Evolutionary conservation across 2,888 invertebrate genomes (phyloP).

Genomic region (Polia nebulosa): DNA sequence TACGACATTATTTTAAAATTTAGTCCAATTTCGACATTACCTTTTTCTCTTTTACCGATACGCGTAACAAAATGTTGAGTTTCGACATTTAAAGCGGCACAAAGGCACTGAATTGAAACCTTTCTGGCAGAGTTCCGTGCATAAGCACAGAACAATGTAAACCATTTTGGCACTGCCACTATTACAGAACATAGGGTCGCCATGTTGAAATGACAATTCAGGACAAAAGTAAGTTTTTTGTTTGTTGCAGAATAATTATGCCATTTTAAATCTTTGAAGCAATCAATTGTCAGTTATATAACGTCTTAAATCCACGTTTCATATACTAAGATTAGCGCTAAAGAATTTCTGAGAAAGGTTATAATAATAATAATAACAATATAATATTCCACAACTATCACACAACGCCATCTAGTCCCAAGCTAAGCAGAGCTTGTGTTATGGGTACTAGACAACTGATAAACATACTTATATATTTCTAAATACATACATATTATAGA

Average conservation of each 20-base stretch:
- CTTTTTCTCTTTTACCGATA: constrained; percentile 20
- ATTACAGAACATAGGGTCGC: constrained; percentile 33
- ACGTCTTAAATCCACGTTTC: too few species aligned
- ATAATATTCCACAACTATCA: too few species aligned
- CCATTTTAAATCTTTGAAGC: too few species aligned
- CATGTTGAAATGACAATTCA: background rate
- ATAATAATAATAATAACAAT: too few species aligned
- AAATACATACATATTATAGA: too few species aligned
- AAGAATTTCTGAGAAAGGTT: too few species aligned
- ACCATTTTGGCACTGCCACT: constrained; percentile 52
- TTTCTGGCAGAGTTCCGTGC: constrained; percentile 39
- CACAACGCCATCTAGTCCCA: too few species aligned
- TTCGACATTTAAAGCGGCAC: constrained; percentile 23
- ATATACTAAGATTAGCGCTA: too few species aligned
- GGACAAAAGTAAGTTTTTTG: constrained; percentile 14
- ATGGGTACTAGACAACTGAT: too few species aligned
- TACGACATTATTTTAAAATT: constrained; percentile 13
- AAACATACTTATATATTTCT: too few species aligned
- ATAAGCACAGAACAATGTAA: constrained; percentile 34
- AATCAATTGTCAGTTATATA: too few species aligned
- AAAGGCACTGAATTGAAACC: constrained; percentile 44
- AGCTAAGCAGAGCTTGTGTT: too few species aligned
- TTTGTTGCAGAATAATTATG: background rate
- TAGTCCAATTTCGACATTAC: constrained; percentile 8
- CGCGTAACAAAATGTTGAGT: constrained; percentile 28